Evolutionary conservation across 2,797 vertebrate genomes (phyloP).

Genomic region (Argentina silus): DNA sequence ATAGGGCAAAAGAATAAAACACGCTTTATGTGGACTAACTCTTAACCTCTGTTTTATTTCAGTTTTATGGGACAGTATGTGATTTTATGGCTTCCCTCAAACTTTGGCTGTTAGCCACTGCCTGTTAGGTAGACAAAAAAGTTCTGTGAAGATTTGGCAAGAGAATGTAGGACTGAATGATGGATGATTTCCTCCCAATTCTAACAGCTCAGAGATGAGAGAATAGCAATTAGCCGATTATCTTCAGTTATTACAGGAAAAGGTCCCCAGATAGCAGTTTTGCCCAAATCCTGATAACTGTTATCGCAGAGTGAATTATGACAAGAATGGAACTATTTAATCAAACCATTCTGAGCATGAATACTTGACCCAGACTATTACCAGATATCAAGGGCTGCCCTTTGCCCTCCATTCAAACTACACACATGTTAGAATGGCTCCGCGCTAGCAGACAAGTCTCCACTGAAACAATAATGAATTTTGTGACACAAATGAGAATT

Average conservation of each 20-base stretch:
- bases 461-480: conserved; percentile 17
- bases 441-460: conserved; percentile 5
- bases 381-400: conserved; percentile 11
- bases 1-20: conserved; percentile 47
- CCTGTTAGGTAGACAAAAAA: conserved; percentile 31
- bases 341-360: not conserved
- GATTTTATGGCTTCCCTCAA: conserved; percentile 54
- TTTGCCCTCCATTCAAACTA: not conserved
- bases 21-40: conserved; percentile 52
- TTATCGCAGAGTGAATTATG: not conserved
- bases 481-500: conserved; percentile 3
- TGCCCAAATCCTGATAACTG: not conserved
- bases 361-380: conserved; percentile 1
- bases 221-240: not conserved
- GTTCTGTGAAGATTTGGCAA: conserved; percentile 41
- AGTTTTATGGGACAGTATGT: conserved; percentile 59
- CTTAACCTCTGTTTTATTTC: conserved; percentile 64
- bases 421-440: not conserved
- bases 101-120: conserved; percentile 59
- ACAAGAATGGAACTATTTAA: not conserved
- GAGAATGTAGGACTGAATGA: conserved; percentile 14
- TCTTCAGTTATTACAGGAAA: not conserved
- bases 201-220: not conserved
- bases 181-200: not conserved
- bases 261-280: not conserved